Conservation (phyloP, 2,888 invertebrate species). For the Acanthacorydalis orientalis region DNA sequence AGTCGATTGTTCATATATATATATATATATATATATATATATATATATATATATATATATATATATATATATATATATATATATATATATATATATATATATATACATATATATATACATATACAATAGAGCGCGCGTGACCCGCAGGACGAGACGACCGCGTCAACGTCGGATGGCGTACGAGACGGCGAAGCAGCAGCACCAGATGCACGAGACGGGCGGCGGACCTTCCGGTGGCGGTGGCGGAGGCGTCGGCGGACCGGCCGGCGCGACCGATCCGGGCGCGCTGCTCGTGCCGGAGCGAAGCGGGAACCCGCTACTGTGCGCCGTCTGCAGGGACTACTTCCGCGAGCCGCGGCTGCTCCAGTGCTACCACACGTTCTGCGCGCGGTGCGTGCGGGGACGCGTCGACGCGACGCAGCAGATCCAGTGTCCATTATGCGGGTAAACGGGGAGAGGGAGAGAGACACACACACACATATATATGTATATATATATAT, state of each 20-base stretch:
- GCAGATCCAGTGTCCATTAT: not conserved
- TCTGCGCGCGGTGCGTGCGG: conserved; percentile 47
- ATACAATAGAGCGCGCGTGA: no score
- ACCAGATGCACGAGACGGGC: not conserved
- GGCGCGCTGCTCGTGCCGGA: not conserved
- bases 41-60: no score
- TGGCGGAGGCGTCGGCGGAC: not conserved
- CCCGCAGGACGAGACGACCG: no score
- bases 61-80: no score
- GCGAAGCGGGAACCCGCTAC: conserved; percentile 34
- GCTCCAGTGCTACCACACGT: conserved; percentile 50
- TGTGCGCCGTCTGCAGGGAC: conserved; percentile 49
- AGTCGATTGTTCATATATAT: no score
- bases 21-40: no score
- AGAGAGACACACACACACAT: not conserved
- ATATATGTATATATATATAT: not conserved
- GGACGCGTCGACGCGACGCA: conserved; percentile 22
- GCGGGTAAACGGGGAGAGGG: not conserved
- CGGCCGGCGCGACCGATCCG: no score
- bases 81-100: no score
- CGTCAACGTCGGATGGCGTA: not conserved
- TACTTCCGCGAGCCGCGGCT: conserved; percentile 52
- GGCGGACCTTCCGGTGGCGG: not conserved
- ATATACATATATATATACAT: no score
- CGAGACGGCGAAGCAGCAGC: not conserved